Evolutionary conservation across 2,113 vertebrate genomes (phyloP).

Genomic region (Thalassoma bifasciatum): DNA sequence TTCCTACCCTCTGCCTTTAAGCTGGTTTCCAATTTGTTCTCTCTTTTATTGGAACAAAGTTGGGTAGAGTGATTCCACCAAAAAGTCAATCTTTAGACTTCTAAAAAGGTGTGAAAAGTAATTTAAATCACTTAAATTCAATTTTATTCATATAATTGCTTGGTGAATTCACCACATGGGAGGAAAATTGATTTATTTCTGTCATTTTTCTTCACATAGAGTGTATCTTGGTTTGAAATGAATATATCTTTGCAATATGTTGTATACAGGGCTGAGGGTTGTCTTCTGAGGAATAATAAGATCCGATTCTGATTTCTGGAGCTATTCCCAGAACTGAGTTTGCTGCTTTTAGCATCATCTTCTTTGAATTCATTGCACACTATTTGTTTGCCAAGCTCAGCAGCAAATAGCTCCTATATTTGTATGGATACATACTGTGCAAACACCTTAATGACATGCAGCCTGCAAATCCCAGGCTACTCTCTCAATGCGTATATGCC

Average conservation of each 20-base stretch:
- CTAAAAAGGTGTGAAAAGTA: background rate
- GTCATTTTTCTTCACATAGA: background rate
- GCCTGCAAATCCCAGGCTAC: slow-evolving; percentile 39
- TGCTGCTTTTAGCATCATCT: slow-evolving; percentile 9
- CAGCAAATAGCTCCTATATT: slow-evolving; percentile 33
- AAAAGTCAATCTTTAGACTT: background rate
- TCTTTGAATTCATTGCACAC: slow-evolving; percentile 9
- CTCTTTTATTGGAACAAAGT: background rate
- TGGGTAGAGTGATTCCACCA: background rate
- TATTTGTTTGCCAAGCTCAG: slow-evolving; percentile 29
- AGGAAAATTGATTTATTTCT: background rate
- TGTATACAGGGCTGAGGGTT: background rate
- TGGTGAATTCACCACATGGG: background rate
- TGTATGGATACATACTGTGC: slow-evolving; percentile 42
- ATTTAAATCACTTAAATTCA: background rate
- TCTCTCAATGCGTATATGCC: slow-evolving; percentile 54
- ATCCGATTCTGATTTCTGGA: slow-evolving; percentile 16
- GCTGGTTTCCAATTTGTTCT: background rate
- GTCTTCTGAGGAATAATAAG: background rate
- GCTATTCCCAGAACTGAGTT: slow-evolving; percentile 9
- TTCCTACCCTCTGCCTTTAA: background rate
- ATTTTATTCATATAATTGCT: background rate
- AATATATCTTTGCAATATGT: background rate
- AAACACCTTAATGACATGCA: slow-evolving; percentile 56
- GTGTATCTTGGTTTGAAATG: background rate